A percentile compares a stretch with the other conserved stretches of the same genome.
These are phyloP conservation scores for Idris sp. DNA, from an alignment of 1,140 invertebrate species.

Conservation along the genomic window DNA sequence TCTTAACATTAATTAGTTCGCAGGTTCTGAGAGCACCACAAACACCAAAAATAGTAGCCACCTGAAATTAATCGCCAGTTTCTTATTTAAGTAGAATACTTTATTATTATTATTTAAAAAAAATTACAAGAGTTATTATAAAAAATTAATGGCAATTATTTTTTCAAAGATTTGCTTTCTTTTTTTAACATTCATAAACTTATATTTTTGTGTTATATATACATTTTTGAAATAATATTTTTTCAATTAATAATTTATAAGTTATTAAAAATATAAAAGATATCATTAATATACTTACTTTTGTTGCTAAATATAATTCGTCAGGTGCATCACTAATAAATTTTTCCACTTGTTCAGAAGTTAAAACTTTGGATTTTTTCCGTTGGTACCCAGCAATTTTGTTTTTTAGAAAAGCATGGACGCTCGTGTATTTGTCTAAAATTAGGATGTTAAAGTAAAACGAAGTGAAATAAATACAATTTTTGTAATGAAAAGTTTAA, in stretches of 20 bases:
- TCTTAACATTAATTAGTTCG: constrained; percentile 2
- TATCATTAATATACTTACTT: not conserved
- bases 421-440: constrained; percentile 8
- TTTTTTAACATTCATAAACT: no score
- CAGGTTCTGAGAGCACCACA: constrained; percentile 14
- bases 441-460: constrained; percentile 1
- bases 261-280: no score
- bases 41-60: constrained; percentile 14
- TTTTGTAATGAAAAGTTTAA: no score
- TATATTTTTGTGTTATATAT: no score
- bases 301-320: constrained; percentile 1
- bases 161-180: no score
- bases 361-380: constrained; percentile 12
- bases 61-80: constrained; percentile 14
- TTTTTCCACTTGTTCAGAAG: not conserved
- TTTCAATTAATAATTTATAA: no score
- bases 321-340: constrained; percentile 1
- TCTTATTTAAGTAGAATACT: no score
- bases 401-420: constrained; percentile 4
- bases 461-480: no score
- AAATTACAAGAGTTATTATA: no score
- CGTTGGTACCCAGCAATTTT: constrained; percentile 12
- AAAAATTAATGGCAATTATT: no score
- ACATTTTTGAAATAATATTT: no score
- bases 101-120: no score